Percentiles rank a stretch among this genome's conserved stretches.
These are phyloP conservation scores for Nomada ruficornis DNA, from an alignment of 2,888 invertebrate species.

Conservation along the genomic window DNA sequence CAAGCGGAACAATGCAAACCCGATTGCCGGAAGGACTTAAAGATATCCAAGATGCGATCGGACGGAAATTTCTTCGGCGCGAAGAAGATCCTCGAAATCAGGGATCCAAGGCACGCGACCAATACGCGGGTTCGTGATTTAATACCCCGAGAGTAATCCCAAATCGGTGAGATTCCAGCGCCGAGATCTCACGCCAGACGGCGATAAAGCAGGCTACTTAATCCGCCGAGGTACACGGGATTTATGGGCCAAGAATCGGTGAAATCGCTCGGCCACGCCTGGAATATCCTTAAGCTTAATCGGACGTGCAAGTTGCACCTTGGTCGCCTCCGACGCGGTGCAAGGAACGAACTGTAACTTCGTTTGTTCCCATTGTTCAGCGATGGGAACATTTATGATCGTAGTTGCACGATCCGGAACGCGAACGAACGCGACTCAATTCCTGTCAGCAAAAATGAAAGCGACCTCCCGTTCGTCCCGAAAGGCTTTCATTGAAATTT, in stretches of 20 bases:
- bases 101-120: conserved; percentile 57
- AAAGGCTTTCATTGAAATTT: no score
- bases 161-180: conserved; percentile 66
- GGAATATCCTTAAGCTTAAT: conserved; percentile 69
- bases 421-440: no score
- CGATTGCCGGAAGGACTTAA: not conserved
- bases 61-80: not conserved
- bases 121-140: conserved; percentile 65
- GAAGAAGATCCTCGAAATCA: conserved; percentile 4
- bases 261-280: conserved; percentile 64
- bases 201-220: conserved; percentile 73
- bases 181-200: conserved; percentile 62
- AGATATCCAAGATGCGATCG: not conserved
- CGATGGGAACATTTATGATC: not conserved
- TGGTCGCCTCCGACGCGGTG: not conserved
- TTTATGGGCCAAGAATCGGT: conserved; percentile 69
- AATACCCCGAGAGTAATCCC: conserved; percentile 66
- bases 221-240: conserved; percentile 67
- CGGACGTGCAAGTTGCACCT: conserved; percentile 15
- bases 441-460: no score
- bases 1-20: not conserved
- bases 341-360: conserved; percentile 28
- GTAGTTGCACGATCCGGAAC: not conserved
- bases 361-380: not conserved
- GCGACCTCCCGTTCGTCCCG: no score